These are phyloP conservation scores for Ichneumoninae sp. DNA, from an alignment of 2,888 invertebrate species.

Conservation along the genomic window DNA sequence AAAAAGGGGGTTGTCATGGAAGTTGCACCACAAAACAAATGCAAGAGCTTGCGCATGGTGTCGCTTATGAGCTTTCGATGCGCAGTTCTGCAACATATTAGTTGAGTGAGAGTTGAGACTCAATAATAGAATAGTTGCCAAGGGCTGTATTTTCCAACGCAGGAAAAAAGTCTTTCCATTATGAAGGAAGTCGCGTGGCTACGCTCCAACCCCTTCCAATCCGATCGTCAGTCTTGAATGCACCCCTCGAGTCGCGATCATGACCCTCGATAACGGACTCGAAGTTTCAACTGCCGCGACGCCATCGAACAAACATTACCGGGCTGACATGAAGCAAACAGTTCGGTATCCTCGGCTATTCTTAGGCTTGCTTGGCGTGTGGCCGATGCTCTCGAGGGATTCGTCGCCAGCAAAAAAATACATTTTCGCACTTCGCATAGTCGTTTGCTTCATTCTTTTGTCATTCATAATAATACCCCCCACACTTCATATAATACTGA, in stretches of 20 bases:
- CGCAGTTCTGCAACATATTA: background rate
- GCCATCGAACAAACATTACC: background rate
- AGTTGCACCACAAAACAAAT: no score
- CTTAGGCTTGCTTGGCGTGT: slow-evolving; percentile 49
- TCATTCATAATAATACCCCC: background rate
- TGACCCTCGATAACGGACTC: background rate
- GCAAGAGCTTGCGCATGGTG: no score
- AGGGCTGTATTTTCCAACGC: no score
- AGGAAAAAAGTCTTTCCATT: no score
- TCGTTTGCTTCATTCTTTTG: background rate
- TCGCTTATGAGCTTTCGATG: background rate
- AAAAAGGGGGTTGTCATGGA: no score
- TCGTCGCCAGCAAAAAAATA: background rate
- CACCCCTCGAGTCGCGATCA: no score
- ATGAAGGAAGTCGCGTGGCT: background rate
- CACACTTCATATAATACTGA: background rate
- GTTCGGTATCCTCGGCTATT: slow-evolving; percentile 37
- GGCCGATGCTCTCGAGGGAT: slow-evolving; percentile 37
- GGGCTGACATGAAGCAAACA: slow-evolving; percentile 24
- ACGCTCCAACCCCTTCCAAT: no score
- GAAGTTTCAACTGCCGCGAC: background rate
- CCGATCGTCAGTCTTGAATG: background rate
- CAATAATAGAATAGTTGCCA: background rate
- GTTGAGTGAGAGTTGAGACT: background rate
- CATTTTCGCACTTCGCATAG: background rate